Conservation (phyloP, 2,797 vertebrate genomes). For the Eulemur rubriventer region DNA sequence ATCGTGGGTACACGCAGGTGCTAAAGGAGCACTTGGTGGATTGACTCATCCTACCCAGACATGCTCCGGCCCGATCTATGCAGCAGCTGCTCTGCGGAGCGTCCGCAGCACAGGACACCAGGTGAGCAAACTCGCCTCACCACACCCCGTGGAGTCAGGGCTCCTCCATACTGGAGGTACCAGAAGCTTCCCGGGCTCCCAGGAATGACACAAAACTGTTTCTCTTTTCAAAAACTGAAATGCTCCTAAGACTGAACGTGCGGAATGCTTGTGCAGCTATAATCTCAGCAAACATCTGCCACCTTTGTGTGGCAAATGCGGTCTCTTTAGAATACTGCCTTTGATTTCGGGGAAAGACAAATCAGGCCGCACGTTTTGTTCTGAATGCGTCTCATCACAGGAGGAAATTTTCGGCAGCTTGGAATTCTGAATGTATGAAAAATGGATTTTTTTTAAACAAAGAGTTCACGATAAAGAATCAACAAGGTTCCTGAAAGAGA, state of each 20-base stretch:
- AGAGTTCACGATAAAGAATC: conserved; percentile 79
- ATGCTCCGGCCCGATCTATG: accelerated
- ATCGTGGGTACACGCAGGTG: no score
- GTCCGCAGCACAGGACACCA: background rate
- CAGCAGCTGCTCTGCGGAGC: background rate
- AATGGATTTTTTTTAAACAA: conserved; percentile 83
- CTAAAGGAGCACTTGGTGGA: background rate
- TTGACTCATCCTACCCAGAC: background rate
- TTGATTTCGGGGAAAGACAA: conserved; percentile 89
- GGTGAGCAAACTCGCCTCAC: background rate
- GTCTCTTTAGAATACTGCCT: conserved; percentile 86
- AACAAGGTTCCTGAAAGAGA: conserved; percentile 83
- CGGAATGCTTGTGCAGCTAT: conserved; percentile 85
- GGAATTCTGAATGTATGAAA: conserved; percentile 86
- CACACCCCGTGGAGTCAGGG: conserved; percentile 66
- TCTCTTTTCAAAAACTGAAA: conserved; percentile 84
- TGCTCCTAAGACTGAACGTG: conserved; percentile 80
- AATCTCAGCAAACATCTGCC: conserved; percentile 88
- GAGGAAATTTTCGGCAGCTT: conserved; percentile 88
- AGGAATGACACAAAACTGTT: conserved; percentile 79
- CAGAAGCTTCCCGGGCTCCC: conserved; percentile 72
- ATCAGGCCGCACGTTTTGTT: conserved; percentile 87
- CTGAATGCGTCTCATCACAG: conserved; percentile 88
- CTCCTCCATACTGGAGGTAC: conserved; percentile 33
- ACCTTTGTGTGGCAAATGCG: conserved; percentile 87